A percentile compares a stretch with the other conserved stretches of the same genome.
Evolutionary conservation across 2,888 invertebrate genomes (phyloP).

Genomic region (Drosophila borborema): DNA sequence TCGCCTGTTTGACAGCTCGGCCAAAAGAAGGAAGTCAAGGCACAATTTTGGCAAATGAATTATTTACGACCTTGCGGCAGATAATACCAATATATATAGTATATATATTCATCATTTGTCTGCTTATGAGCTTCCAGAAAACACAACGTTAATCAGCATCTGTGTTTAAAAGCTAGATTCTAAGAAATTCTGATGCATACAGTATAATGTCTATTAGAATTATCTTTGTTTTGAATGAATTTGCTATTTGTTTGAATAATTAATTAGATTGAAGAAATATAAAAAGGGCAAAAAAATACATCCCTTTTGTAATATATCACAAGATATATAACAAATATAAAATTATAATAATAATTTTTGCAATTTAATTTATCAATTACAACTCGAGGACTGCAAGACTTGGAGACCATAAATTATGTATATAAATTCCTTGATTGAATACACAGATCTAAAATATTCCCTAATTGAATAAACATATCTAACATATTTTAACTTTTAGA

Average conservation of each 20-base stretch:
- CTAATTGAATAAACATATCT: not conserved
- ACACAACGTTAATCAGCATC: not conserved
- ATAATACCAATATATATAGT: slow-evolving; percentile 17
- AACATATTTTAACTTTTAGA: not conserved
- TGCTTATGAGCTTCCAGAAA: slow-evolving; percentile 9
- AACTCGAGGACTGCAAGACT: not conserved
- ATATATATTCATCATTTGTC: slow-evolving; percentile 26
- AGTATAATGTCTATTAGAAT: not conserved
- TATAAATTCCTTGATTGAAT: not conserved
- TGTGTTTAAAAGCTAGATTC: not conserved
- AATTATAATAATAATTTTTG: too few species aligned
- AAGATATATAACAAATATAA: too few species aligned
- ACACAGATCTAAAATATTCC: not conserved
- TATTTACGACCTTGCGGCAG: slow-evolving; percentile 57
- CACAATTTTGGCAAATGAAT: slow-evolving; percentile 56
- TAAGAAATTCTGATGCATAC: not conserved
- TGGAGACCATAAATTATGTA: not conserved
- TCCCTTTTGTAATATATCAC: too few species aligned
- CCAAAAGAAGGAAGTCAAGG: slow-evolving; percentile 54
- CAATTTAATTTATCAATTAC: too few species aligned
- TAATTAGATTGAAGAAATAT: too few species aligned
- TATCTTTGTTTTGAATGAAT: not conserved
- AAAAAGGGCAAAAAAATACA: too few species aligned
- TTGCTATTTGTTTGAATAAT: not conserved
- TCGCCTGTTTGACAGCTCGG: slow-evolving; percentile 36